Conservation (phyloP, 2,888 invertebrate species). For the Stenotaenia linearis region DNA sequence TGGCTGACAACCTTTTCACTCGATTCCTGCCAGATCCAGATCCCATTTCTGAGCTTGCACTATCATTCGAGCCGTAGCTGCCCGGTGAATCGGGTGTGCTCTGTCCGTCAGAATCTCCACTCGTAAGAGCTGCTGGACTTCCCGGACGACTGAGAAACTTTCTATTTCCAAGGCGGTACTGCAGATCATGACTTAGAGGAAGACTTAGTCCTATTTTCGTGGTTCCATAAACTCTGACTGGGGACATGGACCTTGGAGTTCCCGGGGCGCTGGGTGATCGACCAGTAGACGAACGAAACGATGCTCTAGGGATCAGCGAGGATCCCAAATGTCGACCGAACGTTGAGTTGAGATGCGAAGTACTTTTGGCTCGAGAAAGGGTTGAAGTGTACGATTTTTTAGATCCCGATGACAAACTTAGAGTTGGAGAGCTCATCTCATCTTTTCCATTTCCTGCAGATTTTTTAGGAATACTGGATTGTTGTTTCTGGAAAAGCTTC, state of each 20-base stretch:
- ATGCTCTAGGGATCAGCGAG: constrained; percentile 13
- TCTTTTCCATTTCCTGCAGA: not conserved
- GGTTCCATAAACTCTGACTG: not conserved
- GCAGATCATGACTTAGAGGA: constrained; percentile 14
- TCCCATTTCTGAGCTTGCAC: constrained; percentile 21
- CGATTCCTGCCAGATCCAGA: not conserved
- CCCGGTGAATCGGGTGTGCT: constrained; percentile 30
- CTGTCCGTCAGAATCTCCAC: constrained; percentile 30
- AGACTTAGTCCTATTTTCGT: constrained; percentile 24
- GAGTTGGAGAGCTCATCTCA: not conserved
- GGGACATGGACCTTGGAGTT: constrained; percentile 31
- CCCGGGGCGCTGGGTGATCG: constrained; percentile 30
- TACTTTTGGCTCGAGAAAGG: constrained; percentile 27
- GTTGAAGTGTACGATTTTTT: not conserved
- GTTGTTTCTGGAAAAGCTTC: not conserved
- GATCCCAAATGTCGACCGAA: constrained; percentile 21
- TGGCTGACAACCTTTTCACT: constrained; percentile 27
- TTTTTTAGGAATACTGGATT: not conserved
- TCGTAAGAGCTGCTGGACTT: constrained; percentile 26
- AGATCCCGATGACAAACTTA: not conserved
- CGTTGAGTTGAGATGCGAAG: constrained; percentile 7
- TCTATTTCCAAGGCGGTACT: not conserved
- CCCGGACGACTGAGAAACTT: constrained; percentile 30
- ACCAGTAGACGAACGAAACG: constrained; percentile 19
- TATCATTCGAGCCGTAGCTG: constrained; percentile 30